These are phyloP conservation scores for Sericinus montela DNA, from an alignment of 2,888 invertebrate genomes.

Conservation along the genomic window DNA sequence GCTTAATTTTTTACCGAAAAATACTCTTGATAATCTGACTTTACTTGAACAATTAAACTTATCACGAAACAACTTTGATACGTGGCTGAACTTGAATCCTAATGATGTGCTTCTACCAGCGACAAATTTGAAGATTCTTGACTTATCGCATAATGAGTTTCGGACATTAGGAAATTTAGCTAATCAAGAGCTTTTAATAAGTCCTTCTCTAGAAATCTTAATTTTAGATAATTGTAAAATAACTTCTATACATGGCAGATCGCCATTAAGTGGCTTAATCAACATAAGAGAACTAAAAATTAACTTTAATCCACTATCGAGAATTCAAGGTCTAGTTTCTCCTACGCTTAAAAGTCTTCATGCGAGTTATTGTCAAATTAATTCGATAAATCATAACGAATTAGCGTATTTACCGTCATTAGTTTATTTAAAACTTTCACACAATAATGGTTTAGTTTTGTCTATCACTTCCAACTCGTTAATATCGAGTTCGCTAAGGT, in stretches of 20 bases:
- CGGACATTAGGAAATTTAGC: slow-evolving; percentile 69
- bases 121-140: slow-evolving; percentile 76
- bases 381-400: slow-evolving; percentile 68
- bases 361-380: slow-evolving; percentile 78
- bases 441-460: slow-evolving; percentile 79
- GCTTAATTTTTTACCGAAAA: slow-evolving; percentile 64
- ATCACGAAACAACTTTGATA: slow-evolving; percentile 80
- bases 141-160: slow-evolving; percentile 82
- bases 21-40: slow-evolving; percentile 73
- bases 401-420: slow-evolving; percentile 79
- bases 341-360: slow-evolving; percentile 74
- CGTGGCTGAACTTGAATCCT: slow-evolving; percentile 79
- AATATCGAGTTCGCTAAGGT: slow-evolving; percentile 73
- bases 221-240: slow-evolving; percentile 82
- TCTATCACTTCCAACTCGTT: slow-evolving; percentile 55
- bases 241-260: slow-evolving; percentile 67
- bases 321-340: slow-evolving; percentile 69
- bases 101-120: slow-evolving; percentile 69
- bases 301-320: slow-evolving; percentile 70
- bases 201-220: slow-evolving; percentile 77
- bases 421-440: slow-evolving; percentile 79
- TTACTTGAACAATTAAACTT: slow-evolving; percentile 81
- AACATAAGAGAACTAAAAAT: slow-evolving; percentile 76
- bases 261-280: slow-evolving; percentile 69
- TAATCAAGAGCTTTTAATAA: slow-evolving; percentile 75